Evolutionary conservation across 2,113 vertebrate species (phyloP).

Genomic region (Hystrix brachyura): DNA sequence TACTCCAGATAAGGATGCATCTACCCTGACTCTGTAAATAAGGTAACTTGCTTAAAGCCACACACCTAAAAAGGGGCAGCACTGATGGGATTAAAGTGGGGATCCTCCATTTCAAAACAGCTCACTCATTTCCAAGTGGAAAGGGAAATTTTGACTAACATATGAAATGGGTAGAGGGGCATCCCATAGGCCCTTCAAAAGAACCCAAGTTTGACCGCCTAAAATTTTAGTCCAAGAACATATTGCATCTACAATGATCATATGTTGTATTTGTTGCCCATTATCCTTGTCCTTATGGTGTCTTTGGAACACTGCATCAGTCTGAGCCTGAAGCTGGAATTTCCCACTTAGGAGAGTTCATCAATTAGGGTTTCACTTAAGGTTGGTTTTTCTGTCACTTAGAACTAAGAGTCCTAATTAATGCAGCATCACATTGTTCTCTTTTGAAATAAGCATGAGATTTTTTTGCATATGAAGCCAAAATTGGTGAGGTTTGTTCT

Average conservation of each 20-base stretch:
- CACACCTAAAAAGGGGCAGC: background rate
- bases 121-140: background rate
- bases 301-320: slow-evolving; percentile 40
- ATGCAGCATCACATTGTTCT: background rate
- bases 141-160: slow-evolving; percentile 15
- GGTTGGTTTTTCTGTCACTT: background rate
- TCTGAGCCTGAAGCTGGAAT: slow-evolving; percentile 24
- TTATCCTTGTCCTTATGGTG: background rate
- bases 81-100: slow-evolving; percentile 2
- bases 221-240: background rate
- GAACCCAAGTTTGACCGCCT: slow-evolving; percentile 1
- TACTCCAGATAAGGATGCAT: background rate
- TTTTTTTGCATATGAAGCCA: slow-evolving; percentile 40
- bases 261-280: background rate
- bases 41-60: background rate
- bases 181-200: background rate
- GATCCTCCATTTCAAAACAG: background rate
- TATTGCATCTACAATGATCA: background rate
- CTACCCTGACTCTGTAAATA: background rate
- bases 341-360: slow-evolving; percentile 29
- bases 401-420: background rate
- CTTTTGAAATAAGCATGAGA: slow-evolving; percentile 44
- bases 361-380: slow-evolving; percentile 7
- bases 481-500: background rate
- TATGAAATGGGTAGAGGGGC: background rate